These are phyloP conservation scores for Anguilla megastoma DNA, from an alignment of 2,797 vertebrate species.

Conservation along the genomic window DNA sequence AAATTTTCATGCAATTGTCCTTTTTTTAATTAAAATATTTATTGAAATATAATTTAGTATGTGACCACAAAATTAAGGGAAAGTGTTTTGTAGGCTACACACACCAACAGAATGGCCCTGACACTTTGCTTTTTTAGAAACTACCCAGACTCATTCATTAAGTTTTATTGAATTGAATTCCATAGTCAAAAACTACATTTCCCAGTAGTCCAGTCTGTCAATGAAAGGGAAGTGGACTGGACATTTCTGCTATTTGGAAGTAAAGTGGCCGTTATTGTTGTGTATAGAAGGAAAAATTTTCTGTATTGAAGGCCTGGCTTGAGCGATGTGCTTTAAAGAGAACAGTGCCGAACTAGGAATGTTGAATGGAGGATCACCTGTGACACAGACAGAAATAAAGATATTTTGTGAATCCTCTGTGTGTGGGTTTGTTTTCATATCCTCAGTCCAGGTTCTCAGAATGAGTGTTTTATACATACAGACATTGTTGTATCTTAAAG, in stretches of 20 bases:
- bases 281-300: neutral
- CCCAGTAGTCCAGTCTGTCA: constrained; percentile 1
- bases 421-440: constrained; percentile 15
- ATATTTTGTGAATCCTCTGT: constrained; percentile 4
- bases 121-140: neutral
- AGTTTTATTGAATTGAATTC: neutral
- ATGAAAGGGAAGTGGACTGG: constrained; percentile 15
- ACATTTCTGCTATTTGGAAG: constrained; percentile 25
- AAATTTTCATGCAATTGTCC: neutral
- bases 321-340: neutral
- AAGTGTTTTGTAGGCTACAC: neutral
- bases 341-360: neutral
- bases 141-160: neutral
- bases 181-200: neutral
- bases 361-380: neutral
- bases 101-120: neutral
- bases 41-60: neutral
- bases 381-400: constrained; percentile 49
- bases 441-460: neutral
- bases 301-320: neutral
- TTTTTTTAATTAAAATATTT: neutral
- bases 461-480: neutral
- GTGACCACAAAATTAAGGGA: neutral
- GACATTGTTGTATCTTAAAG: neutral
- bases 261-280: neutral